Conservation (phyloP, 1,140 invertebrate species). For the Arctopsyche grandis region DNA sequence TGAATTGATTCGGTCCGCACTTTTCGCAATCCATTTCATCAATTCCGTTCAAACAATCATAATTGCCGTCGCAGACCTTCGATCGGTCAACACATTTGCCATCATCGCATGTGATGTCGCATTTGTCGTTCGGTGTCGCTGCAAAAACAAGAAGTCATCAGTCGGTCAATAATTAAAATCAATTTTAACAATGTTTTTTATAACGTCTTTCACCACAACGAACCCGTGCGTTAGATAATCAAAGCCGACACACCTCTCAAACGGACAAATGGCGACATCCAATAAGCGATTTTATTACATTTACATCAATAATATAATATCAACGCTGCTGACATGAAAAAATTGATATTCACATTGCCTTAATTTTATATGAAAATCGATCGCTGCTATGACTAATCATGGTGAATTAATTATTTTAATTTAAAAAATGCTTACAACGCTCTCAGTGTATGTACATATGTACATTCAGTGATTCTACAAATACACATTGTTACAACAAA, state of each 20-base stretch:
- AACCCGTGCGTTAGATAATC: background rate
- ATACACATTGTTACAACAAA: too few species aligned
- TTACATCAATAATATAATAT: too few species aligned
- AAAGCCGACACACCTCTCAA: background rate
- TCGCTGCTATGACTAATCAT: too few species aligned
- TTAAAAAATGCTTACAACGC: too few species aligned
- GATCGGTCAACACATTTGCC: constrained; percentile 75
- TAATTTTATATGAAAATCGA: too few species aligned
- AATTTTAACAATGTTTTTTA: background rate
- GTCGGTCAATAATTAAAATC: background rate
- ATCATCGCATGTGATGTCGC: constrained; percentile 59
- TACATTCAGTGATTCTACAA: too few species aligned
- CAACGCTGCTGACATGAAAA: too few species aligned
- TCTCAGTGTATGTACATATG: too few species aligned
- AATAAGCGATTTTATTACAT: constrained; percentile 5
- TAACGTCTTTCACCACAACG: too few species aligned
- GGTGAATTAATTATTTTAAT: too few species aligned
- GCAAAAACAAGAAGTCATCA: constrained; percentile 22
- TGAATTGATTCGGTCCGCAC: constrained; percentile 45
- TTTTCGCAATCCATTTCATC: constrained; percentile 77
- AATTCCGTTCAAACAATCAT: constrained; percentile 80
- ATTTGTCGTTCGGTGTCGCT: constrained; percentile 21
- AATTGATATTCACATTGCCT: too few species aligned
- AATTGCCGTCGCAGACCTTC: constrained; percentile 77
- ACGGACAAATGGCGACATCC: constrained; percentile 34